These are phyloP conservation scores for Branchellion lobata DNA, from an alignment of 2,888 invertebrate genomes.

Conservation along the genomic window DNA sequence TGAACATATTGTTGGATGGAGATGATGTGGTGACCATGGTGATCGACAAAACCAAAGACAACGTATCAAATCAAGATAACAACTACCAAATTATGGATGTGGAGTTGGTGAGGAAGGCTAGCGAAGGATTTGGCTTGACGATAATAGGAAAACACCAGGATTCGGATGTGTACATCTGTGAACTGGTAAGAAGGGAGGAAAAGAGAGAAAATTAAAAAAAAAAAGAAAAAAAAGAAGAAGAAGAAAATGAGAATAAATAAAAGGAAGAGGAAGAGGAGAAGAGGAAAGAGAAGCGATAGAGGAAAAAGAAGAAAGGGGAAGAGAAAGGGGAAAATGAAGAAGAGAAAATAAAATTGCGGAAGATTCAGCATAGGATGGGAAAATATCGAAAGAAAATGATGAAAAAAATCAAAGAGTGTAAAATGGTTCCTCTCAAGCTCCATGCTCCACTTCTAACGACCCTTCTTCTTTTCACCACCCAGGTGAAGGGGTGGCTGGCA, in stretches of 20 bases:
- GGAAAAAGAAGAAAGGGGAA: no score
- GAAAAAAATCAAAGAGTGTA: not conserved
- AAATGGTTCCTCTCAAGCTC: not conserved
- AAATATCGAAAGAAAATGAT: not conserved
- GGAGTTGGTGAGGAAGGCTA: conserved; percentile 82
- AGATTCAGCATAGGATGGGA: no score
- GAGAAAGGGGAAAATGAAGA: no score
- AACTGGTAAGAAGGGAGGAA: conserved; percentile 88
- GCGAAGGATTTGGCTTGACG: conserved; percentile 75
- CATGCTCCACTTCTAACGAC: not conserved
- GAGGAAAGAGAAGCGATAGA: no score
- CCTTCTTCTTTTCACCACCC: conserved; percentile 46
- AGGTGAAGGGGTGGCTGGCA: conserved; percentile 86
- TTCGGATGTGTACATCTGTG: conserved; percentile 84
- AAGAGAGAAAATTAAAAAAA: no score
- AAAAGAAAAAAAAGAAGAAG: no score
- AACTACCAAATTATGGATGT: conserved; percentile 69
- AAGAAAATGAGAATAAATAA: no score
- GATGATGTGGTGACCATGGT: conserved; percentile 78
- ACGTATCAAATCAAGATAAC: conserved; percentile 66
- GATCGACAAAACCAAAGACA: conserved; percentile 70
- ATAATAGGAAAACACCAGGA: conserved; percentile 74
- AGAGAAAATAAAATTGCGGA: no score
- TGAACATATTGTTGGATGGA: conserved; percentile 73
- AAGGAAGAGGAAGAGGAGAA: no score